A percentile compares a stretch with the other conserved stretches of the same genome.
Evolutionary conservation across 2,888 invertebrate genomes (phyloP).

Genomic region (Poecilus cupreus): DNA sequence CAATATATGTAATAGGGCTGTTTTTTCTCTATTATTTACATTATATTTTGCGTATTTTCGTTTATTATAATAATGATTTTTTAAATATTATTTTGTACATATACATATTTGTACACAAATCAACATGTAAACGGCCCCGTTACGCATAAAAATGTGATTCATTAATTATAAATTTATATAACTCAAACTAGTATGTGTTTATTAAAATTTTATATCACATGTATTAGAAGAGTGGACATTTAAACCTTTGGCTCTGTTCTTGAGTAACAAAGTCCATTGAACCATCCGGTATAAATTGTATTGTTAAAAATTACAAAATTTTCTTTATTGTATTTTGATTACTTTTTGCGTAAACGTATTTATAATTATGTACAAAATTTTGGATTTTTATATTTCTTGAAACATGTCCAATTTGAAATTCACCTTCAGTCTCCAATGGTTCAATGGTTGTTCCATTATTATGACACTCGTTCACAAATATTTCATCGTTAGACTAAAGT

Average conservation of each 20-base stretch:
- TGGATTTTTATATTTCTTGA: neutral
- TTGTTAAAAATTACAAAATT: neutral
- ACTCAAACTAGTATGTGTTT: slow-evolving; percentile 1
- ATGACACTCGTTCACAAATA: neutral
- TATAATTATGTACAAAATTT: neutral
- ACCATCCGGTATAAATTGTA: neutral
- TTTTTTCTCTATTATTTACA: neutral
- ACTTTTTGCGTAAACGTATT: neutral
- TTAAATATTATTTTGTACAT: neutral
- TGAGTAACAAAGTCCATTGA: neutral
- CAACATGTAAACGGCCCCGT: neutral
- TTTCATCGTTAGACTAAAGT: neutral
- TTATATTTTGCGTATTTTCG: neutral
- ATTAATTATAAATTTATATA: slow-evolving; percentile 44
- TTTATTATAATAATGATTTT: neutral
- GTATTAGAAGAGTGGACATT: neutral
- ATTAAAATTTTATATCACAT: neutral
- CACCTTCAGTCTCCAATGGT: neutral
- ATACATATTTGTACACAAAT: neutral
- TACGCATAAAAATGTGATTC: slow-evolving; percentile 45
- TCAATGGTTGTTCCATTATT: slow-evolving; percentile 6
- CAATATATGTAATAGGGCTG: neutral
- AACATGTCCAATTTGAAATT: slow-evolving; percentile 20
- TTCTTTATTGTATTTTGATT: neutral
- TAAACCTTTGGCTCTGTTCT: too few relatives aligned